A percentile compares a stretch with the other conserved stretches of the same genome.
phyloP scores from a whole-genome alignment of 2,888 invertebrate genomes.

The Heliothis peltigera region DNA sequence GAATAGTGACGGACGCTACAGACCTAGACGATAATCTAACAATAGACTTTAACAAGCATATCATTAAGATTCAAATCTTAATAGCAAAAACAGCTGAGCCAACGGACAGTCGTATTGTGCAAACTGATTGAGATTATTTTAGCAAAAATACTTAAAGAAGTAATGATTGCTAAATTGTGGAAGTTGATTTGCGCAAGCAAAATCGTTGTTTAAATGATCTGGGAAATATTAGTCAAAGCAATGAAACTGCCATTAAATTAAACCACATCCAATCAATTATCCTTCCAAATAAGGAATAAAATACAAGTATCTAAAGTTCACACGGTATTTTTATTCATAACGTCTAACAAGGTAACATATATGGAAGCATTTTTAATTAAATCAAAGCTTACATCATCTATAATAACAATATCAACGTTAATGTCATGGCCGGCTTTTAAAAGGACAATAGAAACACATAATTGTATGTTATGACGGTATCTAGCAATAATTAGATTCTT shows the following conservation, averaged over 20 bases:
- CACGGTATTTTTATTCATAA: conserved; percentile 2
- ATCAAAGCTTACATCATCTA: conserved; percentile 28
- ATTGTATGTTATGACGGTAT: conserved; percentile 26
- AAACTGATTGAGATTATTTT: conserved; percentile 1
- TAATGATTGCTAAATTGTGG: background rate
- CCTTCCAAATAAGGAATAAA: conserved; percentile 14
- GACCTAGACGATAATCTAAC: conserved; percentile 24
- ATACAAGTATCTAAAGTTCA: conserved; percentile 9
- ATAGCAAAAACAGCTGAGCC: background rate
- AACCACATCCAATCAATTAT: background rate
- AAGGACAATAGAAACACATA: conserved; percentile 33
- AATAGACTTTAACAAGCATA: background rate
- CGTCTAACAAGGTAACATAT: conserved; percentile 6
- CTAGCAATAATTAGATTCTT: conserved; percentile 27
- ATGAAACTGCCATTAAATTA: background rate
- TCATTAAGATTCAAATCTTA: background rate
- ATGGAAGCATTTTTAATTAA: conserved; percentile 26
- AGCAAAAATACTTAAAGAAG: background rate
- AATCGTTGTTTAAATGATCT: background rate
- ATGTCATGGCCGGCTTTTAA: conserved; percentile 45
- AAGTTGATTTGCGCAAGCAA: background rate
- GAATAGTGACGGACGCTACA: conserved; percentile 54
- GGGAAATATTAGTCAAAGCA: background rate
- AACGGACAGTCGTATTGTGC: background rate
- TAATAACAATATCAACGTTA: conserved; percentile 27